Evolutionary conservation across 2,888 invertebrate genomes (phyloP).

Genomic region (Lamellibrachia columna): DNA sequence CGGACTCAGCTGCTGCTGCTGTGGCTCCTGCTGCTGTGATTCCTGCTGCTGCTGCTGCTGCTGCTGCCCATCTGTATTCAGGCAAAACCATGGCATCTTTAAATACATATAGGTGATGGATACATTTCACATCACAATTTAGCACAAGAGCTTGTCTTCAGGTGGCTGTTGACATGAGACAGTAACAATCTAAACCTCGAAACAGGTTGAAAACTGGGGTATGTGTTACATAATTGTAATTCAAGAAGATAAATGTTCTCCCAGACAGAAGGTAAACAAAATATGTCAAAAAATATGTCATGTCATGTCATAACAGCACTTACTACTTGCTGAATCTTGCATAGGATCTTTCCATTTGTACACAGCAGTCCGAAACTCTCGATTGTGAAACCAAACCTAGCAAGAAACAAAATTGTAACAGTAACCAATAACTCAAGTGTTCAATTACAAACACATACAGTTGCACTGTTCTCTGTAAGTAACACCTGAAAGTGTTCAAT

Average conservation of each 20-base stretch:
- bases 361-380: slow-evolving; percentile 69
- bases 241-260: neutral
- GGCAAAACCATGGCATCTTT: neutral
- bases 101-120: too few species aligned
- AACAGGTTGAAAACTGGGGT: too few species aligned
- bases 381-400: slow-evolving; percentile 69
- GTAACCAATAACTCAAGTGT: neutral
- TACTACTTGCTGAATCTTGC: neutral
- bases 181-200: too few species aligned
- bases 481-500: too few species aligned
- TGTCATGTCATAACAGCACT: neutral
- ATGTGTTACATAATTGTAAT: too few species aligned
- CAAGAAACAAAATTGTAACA: slow-evolving; percentile 46
- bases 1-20: neutral
- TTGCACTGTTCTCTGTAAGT: too few species aligned
- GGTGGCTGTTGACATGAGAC: too few species aligned
- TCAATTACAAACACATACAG: slow-evolving; percentile 17
- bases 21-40: neutral
- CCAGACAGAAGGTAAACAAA: neutral
- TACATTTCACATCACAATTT: too few species aligned
- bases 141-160: too few species aligned
- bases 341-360: slow-evolving; percentile 69
- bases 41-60: neutral
- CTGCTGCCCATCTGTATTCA: neutral
- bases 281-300: neutral